phyloP scores from a whole-genome alignment of 2,113 vertebrate genomes.

The Heliornis fulica region DNA sequence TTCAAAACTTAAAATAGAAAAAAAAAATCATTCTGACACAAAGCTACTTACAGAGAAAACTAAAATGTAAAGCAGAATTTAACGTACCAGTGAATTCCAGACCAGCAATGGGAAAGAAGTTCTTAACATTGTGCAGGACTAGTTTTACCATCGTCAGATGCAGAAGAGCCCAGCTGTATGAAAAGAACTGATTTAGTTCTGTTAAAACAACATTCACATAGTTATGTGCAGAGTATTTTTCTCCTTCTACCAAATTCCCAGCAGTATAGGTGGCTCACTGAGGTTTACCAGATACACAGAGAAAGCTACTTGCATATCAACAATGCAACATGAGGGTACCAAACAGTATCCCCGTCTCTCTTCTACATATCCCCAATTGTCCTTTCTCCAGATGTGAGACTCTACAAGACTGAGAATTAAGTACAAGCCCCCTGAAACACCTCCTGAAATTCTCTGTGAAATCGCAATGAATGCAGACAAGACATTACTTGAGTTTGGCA shows the following conservation, averaged over 20 bases:
- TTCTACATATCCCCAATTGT: background rate
- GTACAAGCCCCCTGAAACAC: background rate
- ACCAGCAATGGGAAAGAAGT: constrained; percentile 93
- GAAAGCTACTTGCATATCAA: background rate
- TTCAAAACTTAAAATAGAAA: background rate
- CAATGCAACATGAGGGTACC: background rate
- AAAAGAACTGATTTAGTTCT: background rate
- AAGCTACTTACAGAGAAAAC: background rate
- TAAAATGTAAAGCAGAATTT: background rate
- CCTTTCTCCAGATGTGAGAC: background rate
- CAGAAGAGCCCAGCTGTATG: constrained; percentile 90
- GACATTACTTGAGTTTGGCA: background rate
- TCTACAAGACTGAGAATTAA: background rate
- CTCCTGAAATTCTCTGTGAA: background rate
- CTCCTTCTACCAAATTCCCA: background rate
- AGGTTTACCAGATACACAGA: background rate
- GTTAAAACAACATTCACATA: background rate
- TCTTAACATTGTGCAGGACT: constrained; percentile 90
- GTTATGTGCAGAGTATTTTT: background rate
- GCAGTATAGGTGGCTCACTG: background rate
- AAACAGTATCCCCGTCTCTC: background rate
- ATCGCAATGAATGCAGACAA: background rate
- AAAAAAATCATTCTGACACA: background rate
- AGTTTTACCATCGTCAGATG: constrained; percentile 94
- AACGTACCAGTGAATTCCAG: constrained; percentile 89